Evolutionary conservation across 2,797 vertebrate genomes (phyloP), one percentile per base, ranked within the genome.

Genomic region (Holocentrus rufus): DNA sequence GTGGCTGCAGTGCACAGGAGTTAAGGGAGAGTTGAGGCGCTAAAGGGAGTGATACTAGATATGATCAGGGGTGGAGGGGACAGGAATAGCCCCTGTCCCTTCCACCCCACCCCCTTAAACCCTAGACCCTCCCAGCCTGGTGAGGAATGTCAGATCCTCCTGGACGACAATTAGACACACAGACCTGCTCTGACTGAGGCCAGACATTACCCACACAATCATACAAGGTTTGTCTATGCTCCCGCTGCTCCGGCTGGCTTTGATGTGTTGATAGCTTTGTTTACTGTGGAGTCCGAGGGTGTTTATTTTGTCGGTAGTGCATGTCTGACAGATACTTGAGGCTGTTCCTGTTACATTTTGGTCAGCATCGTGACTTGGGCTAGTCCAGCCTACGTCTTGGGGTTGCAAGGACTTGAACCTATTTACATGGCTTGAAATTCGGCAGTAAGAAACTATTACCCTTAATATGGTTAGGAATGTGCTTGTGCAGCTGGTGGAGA

Each of bases 61-160:
- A 87, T 81, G 79, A 89, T 76, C 20, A 70, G 72, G 77, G 86
- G 69, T 77, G 72, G 64, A 58, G 74, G 79, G 53, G 85, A 92
- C 92, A 90, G 89, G 90, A 92, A 92, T 93, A 93, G 92, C 74
- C 73, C 80, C 52, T 72, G 58, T 52, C 46, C 63, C 75, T 76
- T 63, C 67, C 3, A 10, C 42, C 15, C 44, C 9, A 34, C 31
- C 11, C 7, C 36, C 65, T 63, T 31, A 60, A 65, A 60, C 46
- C 67, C 47, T 31, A 36, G 17, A 73, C 69, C 77, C 70, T 82
- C 66, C 62, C 77, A 81, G 84, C 65, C 63, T 39, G 79, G 65
- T 77, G 84, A 82, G 86, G 80, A 88, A 90, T 91, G 80, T 84
- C 74, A 89, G 73, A 82, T 25, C 71, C 69, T 82, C 83, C 78